Percentiles rank a stretch among this genome's conserved stretches.
These are phyloP conservation scores for Galaxea fascicularis DNA, from an alignment of 92 coral and sea anemone genomes.

Conservation along the genomic window DNA sequence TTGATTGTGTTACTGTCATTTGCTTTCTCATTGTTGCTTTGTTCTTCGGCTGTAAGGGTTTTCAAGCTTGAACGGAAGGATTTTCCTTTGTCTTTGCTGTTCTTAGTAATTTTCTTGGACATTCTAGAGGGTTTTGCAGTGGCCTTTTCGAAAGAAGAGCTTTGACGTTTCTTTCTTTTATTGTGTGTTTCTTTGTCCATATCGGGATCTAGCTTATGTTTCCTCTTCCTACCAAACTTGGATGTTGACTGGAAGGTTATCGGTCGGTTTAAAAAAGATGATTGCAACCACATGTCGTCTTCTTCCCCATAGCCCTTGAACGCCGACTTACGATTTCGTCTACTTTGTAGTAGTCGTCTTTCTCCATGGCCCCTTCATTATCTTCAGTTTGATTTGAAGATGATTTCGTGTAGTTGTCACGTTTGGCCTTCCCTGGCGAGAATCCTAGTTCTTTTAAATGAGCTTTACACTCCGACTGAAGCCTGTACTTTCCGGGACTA, in stretches of 20 bases:
- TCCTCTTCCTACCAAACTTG: constrained; percentile 51
- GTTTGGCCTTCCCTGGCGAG: not conserved
- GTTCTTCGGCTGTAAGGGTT: not conserved
- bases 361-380: no score
- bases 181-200: not conserved
- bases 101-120: not conserved
- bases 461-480: no score
- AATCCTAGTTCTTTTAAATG: no score
- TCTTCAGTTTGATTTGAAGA: not conserved
- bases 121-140: not conserved
- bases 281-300: constrained; percentile 65
- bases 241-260: constrained; percentile 55
- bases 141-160: not conserved
- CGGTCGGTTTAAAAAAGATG: constrained; percentile 48
- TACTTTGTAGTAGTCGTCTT: no score
- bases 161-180: constrained; percentile 13
- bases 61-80: not conserved
- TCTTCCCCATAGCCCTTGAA: constrained; percentile 53
- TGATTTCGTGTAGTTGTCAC: not conserved
- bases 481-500: no score
- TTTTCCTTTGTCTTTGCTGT: not conserved
- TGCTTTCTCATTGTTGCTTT: not conserved
- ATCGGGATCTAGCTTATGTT: constrained; percentile 55
- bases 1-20: not conserved
- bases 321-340: no score